Evolutionary conservation across 2,113 vertebrate species (phyloP).

Genomic region (Orthonyx spaldingii): DNA sequence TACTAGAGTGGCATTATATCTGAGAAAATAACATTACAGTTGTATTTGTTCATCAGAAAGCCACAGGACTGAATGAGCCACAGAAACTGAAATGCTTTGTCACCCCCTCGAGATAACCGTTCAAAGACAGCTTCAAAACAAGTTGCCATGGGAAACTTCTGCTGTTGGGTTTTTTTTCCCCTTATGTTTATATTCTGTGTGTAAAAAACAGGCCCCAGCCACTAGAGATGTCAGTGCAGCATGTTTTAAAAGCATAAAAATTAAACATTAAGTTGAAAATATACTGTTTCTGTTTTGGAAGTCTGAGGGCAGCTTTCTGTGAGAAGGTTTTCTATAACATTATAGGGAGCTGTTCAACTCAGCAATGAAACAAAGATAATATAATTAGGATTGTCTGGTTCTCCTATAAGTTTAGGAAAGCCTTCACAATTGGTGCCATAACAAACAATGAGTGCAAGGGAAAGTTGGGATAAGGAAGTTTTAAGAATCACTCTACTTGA

Average conservation of each 20-base stretch:
- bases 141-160: background rate
- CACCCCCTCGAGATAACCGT: fast-evolving
- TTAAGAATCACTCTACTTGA: background rate
- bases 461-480: background rate
- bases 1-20: background rate
- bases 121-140: background rate
- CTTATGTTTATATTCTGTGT: background rate
- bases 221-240: background rate
- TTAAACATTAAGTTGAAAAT: background rate
- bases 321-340: background rate
- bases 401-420: background rate
- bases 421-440: background rate
- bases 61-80: background rate
- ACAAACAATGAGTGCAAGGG: background rate
- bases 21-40: background rate
- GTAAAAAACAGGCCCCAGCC: background rate
- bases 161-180: background rate
- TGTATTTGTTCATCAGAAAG: background rate
- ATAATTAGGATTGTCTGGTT: background rate
- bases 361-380: background rate
- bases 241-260: background rate
- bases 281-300: background rate
- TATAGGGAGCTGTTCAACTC: background rate
- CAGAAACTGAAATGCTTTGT: background rate
- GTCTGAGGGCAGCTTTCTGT: background rate